These are phyloP conservation scores for Drosophila mauritiana DNA, from an alignment of 1,140 invertebrate genomes.

Conservation along the genomic window DNA sequence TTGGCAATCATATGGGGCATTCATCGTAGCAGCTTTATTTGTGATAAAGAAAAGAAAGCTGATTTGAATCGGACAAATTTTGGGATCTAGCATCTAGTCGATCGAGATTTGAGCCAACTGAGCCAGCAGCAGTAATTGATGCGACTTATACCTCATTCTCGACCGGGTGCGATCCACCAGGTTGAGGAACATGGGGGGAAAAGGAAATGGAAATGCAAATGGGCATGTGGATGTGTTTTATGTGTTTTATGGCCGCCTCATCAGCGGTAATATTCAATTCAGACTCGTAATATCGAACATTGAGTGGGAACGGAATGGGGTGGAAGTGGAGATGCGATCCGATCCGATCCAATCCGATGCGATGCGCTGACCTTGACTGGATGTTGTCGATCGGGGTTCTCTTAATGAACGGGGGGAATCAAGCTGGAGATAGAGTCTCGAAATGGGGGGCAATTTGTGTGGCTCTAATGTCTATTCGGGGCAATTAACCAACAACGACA, in stretches of 20 bases:
- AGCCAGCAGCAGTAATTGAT: slow-evolving; percentile 12
- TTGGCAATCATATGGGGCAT: too few species aligned
- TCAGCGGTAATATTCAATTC: neutral
- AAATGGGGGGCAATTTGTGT: slow-evolving; percentile 14
- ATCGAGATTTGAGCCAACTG: neutral
- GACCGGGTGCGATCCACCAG: slow-evolving; percentile 20
- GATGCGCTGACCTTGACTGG: slow-evolving; percentile 5
- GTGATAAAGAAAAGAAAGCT: too few species aligned
- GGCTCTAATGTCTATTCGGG: slow-evolving; percentile 47
- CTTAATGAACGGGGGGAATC: slow-evolving; percentile 7
- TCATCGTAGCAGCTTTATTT: neutral
- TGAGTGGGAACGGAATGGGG: neutral
- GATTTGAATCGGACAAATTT: too few species aligned
- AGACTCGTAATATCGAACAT: neutral
- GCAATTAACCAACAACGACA: slow-evolving; percentile 71
- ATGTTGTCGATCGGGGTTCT: neutral
- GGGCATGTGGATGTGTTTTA: slow-evolving; percentile 7
- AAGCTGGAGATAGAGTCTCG: slow-evolving; percentile 16
- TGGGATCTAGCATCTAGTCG: neutral
- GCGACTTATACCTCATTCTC: slow-evolving; percentile 16
- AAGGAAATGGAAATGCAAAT: slow-evolving; percentile 5
- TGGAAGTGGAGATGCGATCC: neutral
- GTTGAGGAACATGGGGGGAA: neutral
- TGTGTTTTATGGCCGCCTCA: neutral
- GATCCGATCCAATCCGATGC: neutral